Evolutionary conservation across 2,888 invertebrate species (phyloP).

Genomic region (Metacarcinus magister): DNA sequence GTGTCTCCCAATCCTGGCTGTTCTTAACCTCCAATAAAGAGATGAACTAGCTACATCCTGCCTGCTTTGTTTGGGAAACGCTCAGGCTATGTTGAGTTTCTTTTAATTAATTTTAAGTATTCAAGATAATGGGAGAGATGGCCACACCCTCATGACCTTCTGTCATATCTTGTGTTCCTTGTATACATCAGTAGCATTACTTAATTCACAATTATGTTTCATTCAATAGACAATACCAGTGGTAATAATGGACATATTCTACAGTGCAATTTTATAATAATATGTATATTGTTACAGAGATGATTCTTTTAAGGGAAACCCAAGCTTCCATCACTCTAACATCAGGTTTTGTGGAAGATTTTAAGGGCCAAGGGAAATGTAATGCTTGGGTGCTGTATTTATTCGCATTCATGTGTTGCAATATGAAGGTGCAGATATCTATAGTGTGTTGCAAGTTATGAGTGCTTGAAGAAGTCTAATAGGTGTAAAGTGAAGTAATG

Average conservation of each 20-base stretch:
- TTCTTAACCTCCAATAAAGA: not conserved
- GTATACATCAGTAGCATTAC: slow-evolving; percentile 6
- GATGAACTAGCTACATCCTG: not conserved
- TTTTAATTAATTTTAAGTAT: not conserved
- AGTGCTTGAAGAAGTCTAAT: not conserved
- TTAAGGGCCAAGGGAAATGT: not conserved
- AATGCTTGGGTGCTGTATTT: slow-evolving; percentile 17
- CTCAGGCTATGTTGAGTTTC: not conserved
- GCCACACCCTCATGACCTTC: not conserved
- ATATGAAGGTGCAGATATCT: not conserved
- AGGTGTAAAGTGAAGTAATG: not conserved
- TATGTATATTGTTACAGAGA: not conserved
- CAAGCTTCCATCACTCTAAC: not conserved
- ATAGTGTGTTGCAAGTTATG: not conserved
- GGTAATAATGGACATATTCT: not conserved
- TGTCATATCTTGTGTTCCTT: not conserved
- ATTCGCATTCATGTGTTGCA: slow-evolving; percentile 20
- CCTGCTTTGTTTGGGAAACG: not conserved
- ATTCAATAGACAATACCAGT: slow-evolving; percentile 13
- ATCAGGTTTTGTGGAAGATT: not conserved
- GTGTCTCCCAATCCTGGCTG: not conserved
- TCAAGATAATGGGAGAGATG: not conserved
- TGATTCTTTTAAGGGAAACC: not conserved
- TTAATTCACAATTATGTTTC: not conserved
- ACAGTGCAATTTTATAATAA: slow-evolving; percentile 47